Percentiles rank a stretch among this genome's conserved stretches.
These are phyloP conservation scores for Zosterops hypoxanthus DNA, from an alignment of 2,113 vertebrate genomes.

Conservation along the genomic window DNA sequence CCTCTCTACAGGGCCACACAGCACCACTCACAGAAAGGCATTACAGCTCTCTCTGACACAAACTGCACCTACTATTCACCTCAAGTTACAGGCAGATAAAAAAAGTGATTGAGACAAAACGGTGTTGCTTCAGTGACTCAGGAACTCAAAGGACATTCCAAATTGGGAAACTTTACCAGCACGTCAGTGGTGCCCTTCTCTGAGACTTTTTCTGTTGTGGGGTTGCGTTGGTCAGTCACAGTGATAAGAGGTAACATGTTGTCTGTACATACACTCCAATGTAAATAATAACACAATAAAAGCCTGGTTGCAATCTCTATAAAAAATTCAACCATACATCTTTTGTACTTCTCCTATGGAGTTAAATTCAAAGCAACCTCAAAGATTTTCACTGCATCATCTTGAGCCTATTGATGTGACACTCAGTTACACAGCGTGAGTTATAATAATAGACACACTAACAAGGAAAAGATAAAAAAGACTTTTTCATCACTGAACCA, in stretches of 20 bases:
- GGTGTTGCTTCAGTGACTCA: neutral
- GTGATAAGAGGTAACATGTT: neutral
- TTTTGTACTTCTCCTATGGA: neutral
- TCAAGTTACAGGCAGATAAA: neutral
- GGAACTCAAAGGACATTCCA: neutral
- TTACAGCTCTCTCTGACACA: neutral
- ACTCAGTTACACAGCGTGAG: neutral
- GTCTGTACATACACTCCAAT: neutral
- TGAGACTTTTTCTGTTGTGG: neutral
- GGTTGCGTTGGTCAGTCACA: neutral
- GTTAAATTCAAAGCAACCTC: neutral
- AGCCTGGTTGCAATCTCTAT: neutral
- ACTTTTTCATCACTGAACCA: neutral
- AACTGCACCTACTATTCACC: neutral
- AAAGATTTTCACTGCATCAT: neutral
- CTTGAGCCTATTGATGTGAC: neutral
- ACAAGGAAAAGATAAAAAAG: neutral
- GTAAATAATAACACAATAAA: neutral
- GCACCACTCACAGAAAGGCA: neutral
- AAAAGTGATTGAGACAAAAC: neutral
- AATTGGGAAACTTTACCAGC: neutral
- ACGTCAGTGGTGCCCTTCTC: no score
- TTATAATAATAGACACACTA: neutral
- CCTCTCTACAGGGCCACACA: neutral
- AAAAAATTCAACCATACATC: neutral